Evolutionary conservation across 2,113 vertebrate genomes (phyloP).

Genomic region (Ptilonorhynchus violaceus): DNA sequence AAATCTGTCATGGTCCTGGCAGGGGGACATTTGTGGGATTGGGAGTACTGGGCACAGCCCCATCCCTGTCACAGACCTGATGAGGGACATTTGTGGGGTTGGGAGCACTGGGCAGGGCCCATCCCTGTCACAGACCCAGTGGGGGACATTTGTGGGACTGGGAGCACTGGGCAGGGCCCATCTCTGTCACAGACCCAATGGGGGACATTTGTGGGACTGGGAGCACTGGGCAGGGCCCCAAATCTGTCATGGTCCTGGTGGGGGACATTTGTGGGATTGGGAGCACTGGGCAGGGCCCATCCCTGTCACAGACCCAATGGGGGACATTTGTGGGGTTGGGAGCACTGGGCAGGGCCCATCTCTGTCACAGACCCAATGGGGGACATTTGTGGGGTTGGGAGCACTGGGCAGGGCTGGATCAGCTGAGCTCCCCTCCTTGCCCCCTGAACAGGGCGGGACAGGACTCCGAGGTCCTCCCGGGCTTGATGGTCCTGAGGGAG

Average conservation of each 20-base stretch:
- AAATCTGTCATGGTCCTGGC: too few species aligned
- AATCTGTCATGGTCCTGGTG: too few species aligned
- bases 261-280: background rate
- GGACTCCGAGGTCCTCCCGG: conserved; percentile 74
- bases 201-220: background rate
- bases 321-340: background rate
- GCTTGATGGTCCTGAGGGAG: conserved; percentile 71
- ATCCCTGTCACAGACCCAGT: too few species aligned
- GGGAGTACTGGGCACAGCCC: background rate
- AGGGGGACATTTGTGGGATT: background rate
- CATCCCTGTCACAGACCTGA: too few species aligned
- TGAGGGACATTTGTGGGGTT: background rate
- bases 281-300: background rate
- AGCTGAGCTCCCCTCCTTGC: background rate
- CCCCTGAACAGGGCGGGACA: conserved; percentile 5
- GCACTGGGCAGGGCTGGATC: background rate
- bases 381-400: background rate
- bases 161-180: background rate
- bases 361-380: background rate
- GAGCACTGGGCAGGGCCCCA: background rate
- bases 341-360: background rate
- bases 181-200: rapidly evolving
- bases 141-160: background rate
- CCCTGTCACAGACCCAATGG: background rate
- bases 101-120: background rate